Evolutionary conservation across 2,888 invertebrate species (phyloP), one percentile per base, ranked within the genome.

Genomic region (Halictus ligatus): DNA sequence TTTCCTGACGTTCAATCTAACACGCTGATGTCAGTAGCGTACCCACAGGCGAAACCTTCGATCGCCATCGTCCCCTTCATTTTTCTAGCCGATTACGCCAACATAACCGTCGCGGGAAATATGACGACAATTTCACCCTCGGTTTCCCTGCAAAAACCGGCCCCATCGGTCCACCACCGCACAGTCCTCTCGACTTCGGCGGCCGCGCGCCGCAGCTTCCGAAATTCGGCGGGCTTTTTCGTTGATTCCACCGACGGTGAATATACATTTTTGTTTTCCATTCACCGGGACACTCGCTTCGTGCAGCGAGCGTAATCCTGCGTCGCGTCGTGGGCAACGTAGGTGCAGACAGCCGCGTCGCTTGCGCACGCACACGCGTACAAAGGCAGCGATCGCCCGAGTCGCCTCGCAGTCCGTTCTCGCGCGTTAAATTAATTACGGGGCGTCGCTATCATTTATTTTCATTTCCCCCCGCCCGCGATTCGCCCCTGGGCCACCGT

Each of bases 361-460:
- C 79, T 50, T 76, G 73, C 58, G 73, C 81, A 78, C 84, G 78
- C 82, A 80, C 77, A 60, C 76, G 90, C 88, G 91, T 90, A 92
- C 87, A 92, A 92, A 90, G 92, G 92, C 91, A 91, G 89, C 90
- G 54, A 3, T 86, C 89, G 92, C 90, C 91, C 89, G 85, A 86
- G 89, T 90, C 87, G 90, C 88, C 88, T 90, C 88, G 90, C 88
- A 91, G 91, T 92, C 90, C 88, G 90, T 92, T 91, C 89, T 90
- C 91, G 89, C 92, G 92, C 92, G 93, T 92, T 94, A 93, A 94
- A 94, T 94, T 94, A 94, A 94, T 94, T 94, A 94, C 94, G 91
- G 92, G 92, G 89, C 90, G 88, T 89, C 90, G 92, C 93, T 93
- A 93, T 94, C 94, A 94, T 94, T 94, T 94, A 94, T 94, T 94